Percentiles rank a stretch among this genome's conserved stretches.
Evolutionary conservation across 2,888 invertebrate species (phyloP).

Genomic region (Drosophila longiperda): DNA sequence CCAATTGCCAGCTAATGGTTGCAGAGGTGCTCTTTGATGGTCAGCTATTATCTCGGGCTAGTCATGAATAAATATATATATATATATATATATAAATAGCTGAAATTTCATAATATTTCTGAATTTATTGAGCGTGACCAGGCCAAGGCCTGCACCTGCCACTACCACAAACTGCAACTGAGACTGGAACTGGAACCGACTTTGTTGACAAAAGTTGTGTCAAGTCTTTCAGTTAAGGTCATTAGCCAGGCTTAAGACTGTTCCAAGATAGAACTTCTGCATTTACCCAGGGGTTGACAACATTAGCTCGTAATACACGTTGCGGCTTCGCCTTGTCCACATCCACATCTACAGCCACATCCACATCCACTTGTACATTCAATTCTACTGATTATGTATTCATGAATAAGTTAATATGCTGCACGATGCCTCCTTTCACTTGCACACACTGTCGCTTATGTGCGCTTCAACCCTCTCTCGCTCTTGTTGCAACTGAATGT

Average conservation of each 20-base stretch:
- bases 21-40: conserved; percentile 21
- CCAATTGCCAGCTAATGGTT: conserved; percentile 11
- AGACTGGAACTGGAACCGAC: conserved; percentile 7
- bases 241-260: conserved; percentile 63
- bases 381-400: conserved; percentile 71
- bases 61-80: conserved; percentile 24
- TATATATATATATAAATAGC: conserved; percentile 48
- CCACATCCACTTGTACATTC: conserved; percentile 41
- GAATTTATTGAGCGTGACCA: conserved; percentile 70
- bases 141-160: conserved; percentile 59
- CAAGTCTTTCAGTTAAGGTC: conserved; percentile 65
- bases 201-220: conserved; percentile 56
- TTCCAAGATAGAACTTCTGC: conserved; percentile 19
- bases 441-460: background rate
- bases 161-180: background rate
- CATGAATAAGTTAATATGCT: conserved; percentile 73
- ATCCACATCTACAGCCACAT: conserved; percentile 33
- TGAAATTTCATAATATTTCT: conserved; percentile 68
- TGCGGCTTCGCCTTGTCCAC: conserved; percentile 32
- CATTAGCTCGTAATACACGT: conserved; percentile 58
- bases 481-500: conserved; percentile 3
- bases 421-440: conserved; percentile 2
- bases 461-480: background rate
- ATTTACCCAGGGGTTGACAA: conserved; percentile 69
- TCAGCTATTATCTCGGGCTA: conserved; percentile 20